phyloP scores from a whole-genome alignment of 2,888 invertebrate genomes.

The Nomada goodeniana region DNA sequence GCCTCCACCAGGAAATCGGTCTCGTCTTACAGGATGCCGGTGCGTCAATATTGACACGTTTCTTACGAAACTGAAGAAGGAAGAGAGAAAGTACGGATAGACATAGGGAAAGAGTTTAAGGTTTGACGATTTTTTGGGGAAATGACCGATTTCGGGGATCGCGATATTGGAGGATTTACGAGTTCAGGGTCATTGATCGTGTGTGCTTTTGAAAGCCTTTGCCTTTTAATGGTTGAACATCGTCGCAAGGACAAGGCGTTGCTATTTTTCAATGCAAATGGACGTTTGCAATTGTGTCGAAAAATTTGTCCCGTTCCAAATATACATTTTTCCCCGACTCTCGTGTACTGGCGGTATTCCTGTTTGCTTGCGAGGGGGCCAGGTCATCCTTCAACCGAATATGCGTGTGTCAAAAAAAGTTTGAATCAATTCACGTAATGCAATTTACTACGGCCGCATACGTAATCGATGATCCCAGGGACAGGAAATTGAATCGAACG shows the following conservation, averaged over 20 bases:
- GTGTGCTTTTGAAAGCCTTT: neutral
- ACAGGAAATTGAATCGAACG: slow-evolving; percentile 59
- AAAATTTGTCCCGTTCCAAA: neutral
- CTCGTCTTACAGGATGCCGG: slow-evolving; percentile 78
- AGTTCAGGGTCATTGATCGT: too few relatives aligned
- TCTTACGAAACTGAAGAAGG: slow-evolving; percentile 70
- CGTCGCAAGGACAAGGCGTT: neutral
- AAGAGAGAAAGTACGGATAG: neutral
- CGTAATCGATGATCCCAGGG: slow-evolving; percentile 40
- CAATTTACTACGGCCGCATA: neutral
- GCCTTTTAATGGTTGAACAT: neutral
- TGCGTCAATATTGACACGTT: slow-evolving; percentile 80
- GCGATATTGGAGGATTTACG: neutral
- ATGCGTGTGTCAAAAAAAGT: neutral
- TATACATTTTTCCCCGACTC: neutral
- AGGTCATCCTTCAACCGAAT: too few relatives aligned
- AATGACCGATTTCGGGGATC: neutral
- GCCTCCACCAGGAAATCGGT: slow-evolving; percentile 74
- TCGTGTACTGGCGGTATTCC: too few relatives aligned
- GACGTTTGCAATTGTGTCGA: neutral
- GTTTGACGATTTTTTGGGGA: slow-evolving; percentile 26
- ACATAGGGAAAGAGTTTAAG: slow-evolving; percentile 12
- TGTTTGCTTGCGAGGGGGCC: too few relatives aligned
- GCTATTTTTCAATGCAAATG: neutral
- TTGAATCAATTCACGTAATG: slow-evolving; percentile 13